Evolutionary conservation across 2,888 invertebrate species (phyloP).

Genomic region (Geophilus truncorum): DNA sequence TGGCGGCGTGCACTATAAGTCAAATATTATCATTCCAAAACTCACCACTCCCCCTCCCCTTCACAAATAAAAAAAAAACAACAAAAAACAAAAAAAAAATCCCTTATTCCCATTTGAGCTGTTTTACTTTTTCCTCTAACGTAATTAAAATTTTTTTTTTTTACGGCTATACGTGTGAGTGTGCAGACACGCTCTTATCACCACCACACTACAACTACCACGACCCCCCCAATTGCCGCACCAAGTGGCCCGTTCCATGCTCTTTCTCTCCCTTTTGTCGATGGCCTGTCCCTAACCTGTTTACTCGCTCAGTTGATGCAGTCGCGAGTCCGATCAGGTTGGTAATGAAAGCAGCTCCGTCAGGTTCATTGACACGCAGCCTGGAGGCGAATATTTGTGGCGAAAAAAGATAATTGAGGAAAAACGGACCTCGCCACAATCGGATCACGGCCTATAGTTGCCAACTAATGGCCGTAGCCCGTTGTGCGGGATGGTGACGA

Average conservation of each 20-base stretch:
- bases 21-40: no score
- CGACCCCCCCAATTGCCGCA: neutral
- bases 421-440: neutral
- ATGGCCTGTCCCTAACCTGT: conserved; percentile 25
- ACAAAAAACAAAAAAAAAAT: no score
- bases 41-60: no score
- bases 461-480: neutral
- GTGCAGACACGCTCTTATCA: neutral
- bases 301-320: conserved; percentile 25
- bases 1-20: no score
- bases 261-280: conserved; percentile 21
- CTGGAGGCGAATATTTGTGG: conserved; percentile 12
- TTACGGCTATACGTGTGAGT: neutral
- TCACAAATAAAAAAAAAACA: no score
- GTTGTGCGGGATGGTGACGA: neutral
- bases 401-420: neutral
- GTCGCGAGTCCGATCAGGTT: conserved; percentile 15
- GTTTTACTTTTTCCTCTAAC: no score
- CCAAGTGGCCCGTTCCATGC: neutral
- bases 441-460: neutral
- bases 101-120: no score
- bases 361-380: conserved; percentile 27
- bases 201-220: neutral
- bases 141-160: neutral
- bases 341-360: conserved; percentile 24